These are phyloP conservation scores for Coptodon rendalli DNA, from an alignment of 2,113 vertebrate genomes.

Conservation along the genomic window DNA sequence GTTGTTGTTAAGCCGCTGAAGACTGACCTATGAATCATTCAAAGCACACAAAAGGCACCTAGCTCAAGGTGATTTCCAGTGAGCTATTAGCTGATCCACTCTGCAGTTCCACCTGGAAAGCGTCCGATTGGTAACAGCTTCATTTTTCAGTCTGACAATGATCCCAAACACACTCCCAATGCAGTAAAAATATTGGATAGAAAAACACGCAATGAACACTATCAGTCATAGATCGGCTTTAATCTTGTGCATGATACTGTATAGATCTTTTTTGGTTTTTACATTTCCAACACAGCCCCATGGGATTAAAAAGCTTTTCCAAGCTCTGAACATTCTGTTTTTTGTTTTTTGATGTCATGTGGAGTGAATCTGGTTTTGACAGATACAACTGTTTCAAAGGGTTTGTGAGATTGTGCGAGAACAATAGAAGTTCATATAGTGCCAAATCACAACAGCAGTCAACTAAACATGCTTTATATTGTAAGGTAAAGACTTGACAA, in stretches of 20 bases:
- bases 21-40: not conserved
- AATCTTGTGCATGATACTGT: not conserved
- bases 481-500: not conserved
- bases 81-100: not conserved
- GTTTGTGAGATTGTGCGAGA: not conserved
- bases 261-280: not conserved
- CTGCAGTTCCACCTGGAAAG: not conserved
- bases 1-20: not conserved
- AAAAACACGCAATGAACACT: not conserved
- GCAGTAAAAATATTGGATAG: not conserved
- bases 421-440: not conserved
- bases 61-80: not conserved
- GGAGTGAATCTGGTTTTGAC: not conserved
- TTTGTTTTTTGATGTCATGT: not conserved
- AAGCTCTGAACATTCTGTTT: not conserved
- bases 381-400: not conserved
- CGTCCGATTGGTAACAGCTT: not conserved
- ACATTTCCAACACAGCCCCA: not conserved
- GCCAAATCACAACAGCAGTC: not conserved
- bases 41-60: not conserved
- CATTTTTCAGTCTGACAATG: not conserved
- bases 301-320: not conserved
- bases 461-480: not conserved
- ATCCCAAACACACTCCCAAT: not conserved
- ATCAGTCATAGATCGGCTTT: not conserved